Percentiles rank a stretch among this genome's conserved stretches.
phyloP scores from a whole-genome alignment of 2,113 vertebrate species.

The Lamprologus tigripictilis region DNA sequence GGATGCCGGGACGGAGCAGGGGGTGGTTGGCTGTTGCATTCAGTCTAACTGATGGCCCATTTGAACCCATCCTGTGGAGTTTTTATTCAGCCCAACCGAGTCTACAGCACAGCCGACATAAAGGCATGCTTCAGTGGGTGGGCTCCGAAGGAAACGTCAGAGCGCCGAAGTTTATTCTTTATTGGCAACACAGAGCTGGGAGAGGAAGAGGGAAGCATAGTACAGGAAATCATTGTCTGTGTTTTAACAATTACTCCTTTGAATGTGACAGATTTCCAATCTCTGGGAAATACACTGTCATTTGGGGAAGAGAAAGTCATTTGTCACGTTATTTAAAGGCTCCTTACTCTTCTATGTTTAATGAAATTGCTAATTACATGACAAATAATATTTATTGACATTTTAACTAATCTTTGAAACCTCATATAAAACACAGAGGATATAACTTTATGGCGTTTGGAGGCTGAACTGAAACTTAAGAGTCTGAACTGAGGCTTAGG shows the following conservation, averaged over 20 bases:
- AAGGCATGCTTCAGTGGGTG: conserved; percentile 12
- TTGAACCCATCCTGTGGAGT: conserved; percentile 39
- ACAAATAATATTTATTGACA: neutral
- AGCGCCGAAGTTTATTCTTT: conserved; percentile 13
- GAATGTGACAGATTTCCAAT: conserved; percentile 4
- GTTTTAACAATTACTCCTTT: conserved; percentile 12
- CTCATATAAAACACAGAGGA: neutral
- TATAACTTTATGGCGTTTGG: neutral
- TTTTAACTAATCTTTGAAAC: neutral
- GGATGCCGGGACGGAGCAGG: conserved; percentile 12
- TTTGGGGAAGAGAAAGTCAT: neutral
- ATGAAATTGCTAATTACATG: neutral
- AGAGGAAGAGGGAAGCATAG: neutral
- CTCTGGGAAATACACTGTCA: neutral
- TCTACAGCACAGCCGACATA: neutral
- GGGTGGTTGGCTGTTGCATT: conserved; percentile 31
- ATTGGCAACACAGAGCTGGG: neutral
- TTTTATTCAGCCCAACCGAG: conserved; percentile 9
- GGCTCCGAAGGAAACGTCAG: neutral
- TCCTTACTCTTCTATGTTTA: neutral
- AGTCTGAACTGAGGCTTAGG: neutral
- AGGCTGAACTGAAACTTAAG: neutral
- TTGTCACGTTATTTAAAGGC: neutral
- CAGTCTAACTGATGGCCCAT: conserved; percentile 49
- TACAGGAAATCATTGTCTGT: conserved; percentile 36